phyloP scores from a whole-genome alignment of 1,140 invertebrate species.

The Orchestia grillus region DNA sequence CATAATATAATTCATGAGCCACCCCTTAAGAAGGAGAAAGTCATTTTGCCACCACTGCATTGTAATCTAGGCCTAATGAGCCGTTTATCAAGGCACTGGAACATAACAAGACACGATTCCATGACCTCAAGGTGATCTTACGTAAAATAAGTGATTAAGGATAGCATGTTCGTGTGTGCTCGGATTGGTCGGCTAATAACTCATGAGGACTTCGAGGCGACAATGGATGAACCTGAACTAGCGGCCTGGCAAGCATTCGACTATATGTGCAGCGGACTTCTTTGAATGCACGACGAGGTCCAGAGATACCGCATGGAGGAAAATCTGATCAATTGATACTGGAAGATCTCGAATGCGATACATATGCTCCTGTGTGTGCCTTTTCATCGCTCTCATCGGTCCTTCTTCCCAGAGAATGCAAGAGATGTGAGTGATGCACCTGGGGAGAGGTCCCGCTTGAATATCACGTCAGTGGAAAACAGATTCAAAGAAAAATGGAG shows the following conservation, averaged over 20 bases:
- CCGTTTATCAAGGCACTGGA: conserved; percentile 71
- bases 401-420: conserved; percentile 63
- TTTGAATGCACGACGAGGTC: conserved; percentile 58
- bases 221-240: conserved; percentile 54
- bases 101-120: conserved; percentile 69
- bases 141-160: conserved; percentile 67
- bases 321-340: conserved; percentile 55
- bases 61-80: conserved; percentile 71
- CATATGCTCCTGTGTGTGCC: conserved; percentile 59
- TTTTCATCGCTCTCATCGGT: conserved; percentile 63
- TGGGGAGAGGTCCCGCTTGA: conserved; percentile 68
- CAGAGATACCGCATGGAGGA: conserved; percentile 56
- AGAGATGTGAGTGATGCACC: conserved; percentile 68
- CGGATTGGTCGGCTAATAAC: conserved; percentile 59
- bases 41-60: conserved; percentile 68
- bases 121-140: conserved; percentile 68
- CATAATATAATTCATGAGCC: conserved; percentile 9
- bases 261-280: conserved; percentile 37
- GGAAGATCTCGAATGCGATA: conserved; percentile 61
- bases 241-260: conserved; percentile 61
- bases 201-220: conserved; percentile 54
- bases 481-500: conserved; percentile 68
- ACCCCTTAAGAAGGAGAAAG: neutral
- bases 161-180: conserved; percentile 69
- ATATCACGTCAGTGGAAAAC: conserved; percentile 65